These are phyloP conservation scores for Leucoraja ocellata DNA, from an alignment of 2,797 vertebrate species.

Conservation along the genomic window DNA sequence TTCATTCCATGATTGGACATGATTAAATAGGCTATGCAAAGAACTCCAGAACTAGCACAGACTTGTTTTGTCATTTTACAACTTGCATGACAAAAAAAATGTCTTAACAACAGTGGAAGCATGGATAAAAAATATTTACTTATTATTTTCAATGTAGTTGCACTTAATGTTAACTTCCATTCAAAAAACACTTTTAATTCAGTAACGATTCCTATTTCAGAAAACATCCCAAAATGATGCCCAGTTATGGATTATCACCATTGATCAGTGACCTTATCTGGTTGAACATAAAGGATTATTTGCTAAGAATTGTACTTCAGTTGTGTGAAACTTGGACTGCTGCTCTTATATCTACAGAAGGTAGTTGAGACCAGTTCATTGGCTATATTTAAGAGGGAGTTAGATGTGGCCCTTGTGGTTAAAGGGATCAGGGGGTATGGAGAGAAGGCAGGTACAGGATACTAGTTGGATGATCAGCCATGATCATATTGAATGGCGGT, in stretches of 20 bases:
- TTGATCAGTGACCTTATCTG: neutral
- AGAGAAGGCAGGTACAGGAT: too few relatives aligned
- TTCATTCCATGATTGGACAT: neutral
- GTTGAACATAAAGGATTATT: neutral
- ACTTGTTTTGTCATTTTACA: slow-evolving; percentile 14
- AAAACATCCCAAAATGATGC: neutral
- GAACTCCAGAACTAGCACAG: slow-evolving; percentile 2
- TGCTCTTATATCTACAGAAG: neutral
- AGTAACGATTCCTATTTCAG: neutral
- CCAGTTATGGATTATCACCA: neutral
- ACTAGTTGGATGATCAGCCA: too few relatives aligned
- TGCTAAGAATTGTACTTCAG: too few relatives aligned
- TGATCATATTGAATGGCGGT: too few relatives aligned
- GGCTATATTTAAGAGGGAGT: too few relatives aligned
- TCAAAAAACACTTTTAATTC: neutral
- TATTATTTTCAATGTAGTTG: neutral
- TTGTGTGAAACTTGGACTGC: neutral
- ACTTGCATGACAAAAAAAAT: neutral
- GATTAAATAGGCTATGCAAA: slow-evolving; percentile 16
- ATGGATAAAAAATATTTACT: neutral
- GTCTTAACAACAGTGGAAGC: neutral
- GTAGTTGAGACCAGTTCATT: too few relatives aligned
- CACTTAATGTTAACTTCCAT: neutral
- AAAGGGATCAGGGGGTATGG: too few relatives aligned
- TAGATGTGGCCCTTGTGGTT: too few relatives aligned